Conservation (phyloP, 1,140 invertebrate genomes). For the Zaprionus kolodkinae region DNA sequence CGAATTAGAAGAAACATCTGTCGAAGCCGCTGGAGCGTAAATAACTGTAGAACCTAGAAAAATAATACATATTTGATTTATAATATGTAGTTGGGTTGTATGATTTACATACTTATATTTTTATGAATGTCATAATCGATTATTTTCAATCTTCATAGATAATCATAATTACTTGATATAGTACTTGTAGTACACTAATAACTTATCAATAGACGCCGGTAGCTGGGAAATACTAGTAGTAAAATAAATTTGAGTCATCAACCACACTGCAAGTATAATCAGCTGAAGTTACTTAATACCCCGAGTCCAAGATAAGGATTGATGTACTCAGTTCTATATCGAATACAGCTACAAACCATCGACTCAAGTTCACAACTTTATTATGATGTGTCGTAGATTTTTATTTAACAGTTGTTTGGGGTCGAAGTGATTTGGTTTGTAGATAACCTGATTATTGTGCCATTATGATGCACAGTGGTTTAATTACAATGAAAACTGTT, state of each 20-base stretch:
- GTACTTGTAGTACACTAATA: background rate
- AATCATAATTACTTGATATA: background rate
- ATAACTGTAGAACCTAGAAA: background rate
- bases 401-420: slow-evolving; percentile 1
- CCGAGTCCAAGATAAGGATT: background rate
- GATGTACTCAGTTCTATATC: background rate
- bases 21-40: background rate
- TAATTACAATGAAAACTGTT: no score
- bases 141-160: background rate
- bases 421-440: background rate
- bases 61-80: background rate
- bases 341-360: background rate
- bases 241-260: background rate
- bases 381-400: background rate
- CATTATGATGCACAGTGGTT: background rate
- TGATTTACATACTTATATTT: background rate
- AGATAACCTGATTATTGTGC: background rate
- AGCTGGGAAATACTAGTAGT: background rate
- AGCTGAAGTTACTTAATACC: background rate
- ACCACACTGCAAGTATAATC: no score
- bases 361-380: background rate
- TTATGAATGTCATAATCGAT: background rate
- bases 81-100: background rate
- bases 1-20: background rate
- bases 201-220: background rate